Evolutionary conservation across 1,140 invertebrate species (phyloP), one percentile per base, ranked within the genome.

Genomic region (Physella acuta): DNA sequence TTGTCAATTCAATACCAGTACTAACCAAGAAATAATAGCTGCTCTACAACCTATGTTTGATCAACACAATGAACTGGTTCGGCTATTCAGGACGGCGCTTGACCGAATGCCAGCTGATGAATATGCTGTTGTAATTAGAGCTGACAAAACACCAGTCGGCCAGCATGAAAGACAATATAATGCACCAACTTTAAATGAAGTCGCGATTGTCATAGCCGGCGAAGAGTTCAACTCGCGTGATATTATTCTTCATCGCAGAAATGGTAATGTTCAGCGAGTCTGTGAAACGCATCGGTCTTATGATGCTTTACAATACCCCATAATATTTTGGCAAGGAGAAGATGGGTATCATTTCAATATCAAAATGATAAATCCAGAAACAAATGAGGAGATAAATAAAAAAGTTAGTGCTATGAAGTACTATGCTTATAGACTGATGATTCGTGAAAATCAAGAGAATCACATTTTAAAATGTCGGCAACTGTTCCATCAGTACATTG

Each of bases 401-500:
- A 73, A 67, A 44, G 63, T 56, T 33, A 39, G 64, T 4, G 33
- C 44, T 0, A 33, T 51, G 30, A 72, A 66, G 68, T 28, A 70
- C 20, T 74, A 62, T 39, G 72, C 74, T 59, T 31, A 70, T n/a
- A 67, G 71, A 39, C 37, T 52, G 39, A 33, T 74, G 14, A 68
- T 72, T 69, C 30, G 33, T 53, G 44, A 68, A 63, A 56, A 26
- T 26, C n/a, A 53, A 28, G 34, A 65, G 33, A 79, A 78, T 71
- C 56, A 73, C 55, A 78, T 85, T n/a, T 73, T 85, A 39, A 73
- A n/a, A n/a, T 36, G 11, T 33, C 30, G 52, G 37, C 73, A 77
- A 59, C 71, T 87, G 59, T 85, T 82, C 71, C 77, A 84, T 71
- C 80, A 86, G 73, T 85, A 75, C 74, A 68, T 79, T 59, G 85